Evolutionary conservation across 2,888 invertebrate species (phyloP).

Genomic region (Dione vanillae): DNA sequence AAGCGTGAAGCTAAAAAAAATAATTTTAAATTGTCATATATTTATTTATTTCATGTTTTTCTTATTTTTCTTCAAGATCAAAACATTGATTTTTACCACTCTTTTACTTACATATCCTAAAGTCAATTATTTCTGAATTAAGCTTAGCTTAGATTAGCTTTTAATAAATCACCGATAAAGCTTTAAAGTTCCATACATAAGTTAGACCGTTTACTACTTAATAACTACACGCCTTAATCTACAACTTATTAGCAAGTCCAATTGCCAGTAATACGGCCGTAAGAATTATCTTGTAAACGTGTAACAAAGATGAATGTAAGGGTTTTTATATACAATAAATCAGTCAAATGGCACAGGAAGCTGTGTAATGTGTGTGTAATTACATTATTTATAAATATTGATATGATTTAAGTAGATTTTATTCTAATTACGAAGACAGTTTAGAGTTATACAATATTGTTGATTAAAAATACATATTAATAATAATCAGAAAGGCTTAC

Average conservation of each 20-base stretch:
- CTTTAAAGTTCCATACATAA: neutral
- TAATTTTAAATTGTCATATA: no score
- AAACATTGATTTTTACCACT: no score
- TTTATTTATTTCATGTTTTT: no score
- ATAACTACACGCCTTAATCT: neutral
- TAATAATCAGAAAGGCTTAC: no score
- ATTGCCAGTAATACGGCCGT: constrained; percentile 30
- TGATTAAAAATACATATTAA: no score
- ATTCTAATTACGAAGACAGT: no score
- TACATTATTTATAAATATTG: neutral
- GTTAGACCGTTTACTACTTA: neutral
- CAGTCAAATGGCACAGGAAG: constrained; percentile 35
- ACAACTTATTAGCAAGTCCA: constrained; percentile 27
- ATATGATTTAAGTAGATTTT: no score
- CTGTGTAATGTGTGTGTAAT: neutral
- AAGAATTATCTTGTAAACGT: constrained; percentile 41
- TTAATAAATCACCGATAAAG: neutral
- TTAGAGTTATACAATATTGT: no score
- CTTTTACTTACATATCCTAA: no score
- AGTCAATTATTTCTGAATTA: no score
- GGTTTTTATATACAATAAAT: constrained; percentile 36
- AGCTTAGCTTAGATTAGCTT: neutral
- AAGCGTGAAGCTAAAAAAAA: no score
- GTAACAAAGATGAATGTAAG: constrained; percentile 42
- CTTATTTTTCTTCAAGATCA: no score